Percentiles rank a stretch among this genome's conserved stretches.
phyloP scores from a whole-genome alignment of 1,140 invertebrate genomes.

The Cydia strobilella region DNA sequence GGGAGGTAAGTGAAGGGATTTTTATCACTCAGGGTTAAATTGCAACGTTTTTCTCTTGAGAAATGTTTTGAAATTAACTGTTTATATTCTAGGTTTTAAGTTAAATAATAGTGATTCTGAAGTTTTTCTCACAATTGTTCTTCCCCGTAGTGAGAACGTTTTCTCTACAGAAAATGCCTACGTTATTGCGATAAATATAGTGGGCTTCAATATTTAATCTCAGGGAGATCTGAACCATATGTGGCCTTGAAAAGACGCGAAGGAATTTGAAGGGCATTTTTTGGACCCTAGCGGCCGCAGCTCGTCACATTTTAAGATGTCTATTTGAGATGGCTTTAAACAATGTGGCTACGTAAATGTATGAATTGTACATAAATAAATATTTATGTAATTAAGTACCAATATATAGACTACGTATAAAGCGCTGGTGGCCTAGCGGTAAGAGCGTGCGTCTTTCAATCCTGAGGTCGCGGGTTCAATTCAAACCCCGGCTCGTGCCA shows the following conservation, averaged over 20 bases:
- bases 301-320: too few species aligned
- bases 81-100: neutral
- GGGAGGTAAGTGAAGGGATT: conserved; percentile 42
- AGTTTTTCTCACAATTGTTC: neutral
- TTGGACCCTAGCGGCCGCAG: neutral
- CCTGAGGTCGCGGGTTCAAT: too few species aligned
- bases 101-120: neutral
- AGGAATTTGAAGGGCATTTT: neutral
- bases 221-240: neutral
- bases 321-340: too few species aligned
- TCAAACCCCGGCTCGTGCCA: too few species aligned
- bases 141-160: neutral
- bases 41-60: neutral
- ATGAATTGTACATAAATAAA: too few species aligned
- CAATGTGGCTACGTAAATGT: too few species aligned
- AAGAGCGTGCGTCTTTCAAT: too few species aligned
- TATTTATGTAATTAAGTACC: too few species aligned
- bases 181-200: too few species aligned
- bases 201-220: neutral
- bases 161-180: neutral
- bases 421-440: too few species aligned
- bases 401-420: too few species aligned
- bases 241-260: neutral
- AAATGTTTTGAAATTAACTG: neutral
- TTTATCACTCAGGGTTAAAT: conserved; percentile 24